Evolutionary conservation across 2,797 vertebrate species (phyloP).

Genomic region (Euphonia xanthogaster): DNA sequence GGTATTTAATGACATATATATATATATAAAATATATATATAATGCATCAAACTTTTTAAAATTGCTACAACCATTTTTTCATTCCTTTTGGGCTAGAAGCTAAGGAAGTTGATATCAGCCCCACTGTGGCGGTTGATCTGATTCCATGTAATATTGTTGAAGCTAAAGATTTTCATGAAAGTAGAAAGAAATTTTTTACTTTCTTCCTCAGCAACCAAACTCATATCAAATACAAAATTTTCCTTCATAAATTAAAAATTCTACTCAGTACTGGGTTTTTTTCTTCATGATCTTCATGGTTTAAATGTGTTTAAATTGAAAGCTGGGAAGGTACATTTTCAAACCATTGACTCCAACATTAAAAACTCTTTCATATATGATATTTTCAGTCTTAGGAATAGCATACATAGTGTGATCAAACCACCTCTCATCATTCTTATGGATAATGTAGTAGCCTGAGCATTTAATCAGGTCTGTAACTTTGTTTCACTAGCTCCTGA

Average conservation of each 20-base stretch:
- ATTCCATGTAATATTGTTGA: background rate
- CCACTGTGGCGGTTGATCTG: background rate
- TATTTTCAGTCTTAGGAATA: background rate
- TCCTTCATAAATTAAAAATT: background rate
- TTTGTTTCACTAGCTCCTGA: background rate
- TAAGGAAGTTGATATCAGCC: background rate
- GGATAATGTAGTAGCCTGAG: background rate
- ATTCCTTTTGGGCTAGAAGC: background rate
- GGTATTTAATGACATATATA: background rate
- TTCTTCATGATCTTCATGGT: background rate
- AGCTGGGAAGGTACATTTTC: background rate
- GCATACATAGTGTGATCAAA: background rate
- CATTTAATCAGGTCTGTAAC: background rate
- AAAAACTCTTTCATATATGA: background rate
- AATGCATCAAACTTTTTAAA: background rate
- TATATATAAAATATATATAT: background rate
- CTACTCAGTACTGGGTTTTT: accelerated
- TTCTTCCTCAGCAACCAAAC: background rate
- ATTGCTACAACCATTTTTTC: background rate
- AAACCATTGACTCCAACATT: background rate
- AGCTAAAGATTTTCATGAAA: background rate
- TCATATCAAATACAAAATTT: background rate
- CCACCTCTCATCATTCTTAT: background rate
- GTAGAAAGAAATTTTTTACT: background rate
- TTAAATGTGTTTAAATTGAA: background rate